Base-by-base conservation (phyloP, 2,797 vertebrate species). In the Sebastes taczanowskii region DNA sequence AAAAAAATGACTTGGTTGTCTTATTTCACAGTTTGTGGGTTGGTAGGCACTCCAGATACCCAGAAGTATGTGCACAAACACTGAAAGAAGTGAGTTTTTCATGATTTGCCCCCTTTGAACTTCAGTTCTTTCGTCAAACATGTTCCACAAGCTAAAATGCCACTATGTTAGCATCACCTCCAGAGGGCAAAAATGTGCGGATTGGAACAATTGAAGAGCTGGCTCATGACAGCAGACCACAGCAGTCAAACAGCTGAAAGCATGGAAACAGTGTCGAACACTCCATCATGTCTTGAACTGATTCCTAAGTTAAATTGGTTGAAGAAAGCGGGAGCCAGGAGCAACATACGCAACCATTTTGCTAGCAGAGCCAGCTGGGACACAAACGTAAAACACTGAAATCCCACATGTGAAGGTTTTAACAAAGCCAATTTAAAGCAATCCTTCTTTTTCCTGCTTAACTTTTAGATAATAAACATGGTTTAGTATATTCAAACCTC, bases 221-320 rank as follows among this genome's bases (percentile, higher is more conserved):
- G 85, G 83, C 86, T 84, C 55, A 1, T 63, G 75, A 80, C 23
- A 63, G 80, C 71, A 35, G 83, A 86, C 80, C 73, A 16, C 85
- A 80, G 73, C 82, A 72, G 42, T 67, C 42, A 75, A 84, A 89
- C 88, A 83, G 85, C 81, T 83, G 62, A 89, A 82, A 79, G 78
- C 70, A 82, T 63, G 83, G 81, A 87, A 89, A 90, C 69, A 38
- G 67, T 22, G 81, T 80, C 29, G 74, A 77, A 78, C 75, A 72
- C 56, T 68, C 68, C 62, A 80, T 86, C 80, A 59, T 58, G 76
- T 60, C 62, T 35, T 65, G 65, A 64, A 32, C 58, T 56, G 27
- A 81, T 58, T 68, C 79, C 29, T 63, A 56, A 53, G 64, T 84
- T 74, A 69, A 89, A 86, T 34, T 58, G 64, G 61, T 68, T 64